Conservation (phyloP, 2,797 vertebrate species). For the Poeciliopsis presidionis region DNA sequence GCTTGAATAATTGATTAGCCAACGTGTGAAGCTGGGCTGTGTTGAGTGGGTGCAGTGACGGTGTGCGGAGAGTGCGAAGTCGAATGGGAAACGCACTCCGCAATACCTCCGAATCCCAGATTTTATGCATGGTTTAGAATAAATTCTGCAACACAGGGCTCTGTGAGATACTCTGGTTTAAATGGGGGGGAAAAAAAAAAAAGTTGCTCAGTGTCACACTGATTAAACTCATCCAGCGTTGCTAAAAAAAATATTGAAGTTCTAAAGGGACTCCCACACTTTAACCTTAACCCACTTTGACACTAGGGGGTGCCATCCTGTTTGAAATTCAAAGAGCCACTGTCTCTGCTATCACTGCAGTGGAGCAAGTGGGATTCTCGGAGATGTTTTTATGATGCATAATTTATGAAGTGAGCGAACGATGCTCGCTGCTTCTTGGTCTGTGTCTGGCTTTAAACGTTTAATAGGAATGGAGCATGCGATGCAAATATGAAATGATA, state of each 20-base stretch:
- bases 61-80: constrained; percentile 15
- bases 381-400: constrained; percentile 67
- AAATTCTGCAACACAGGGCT: background rate
- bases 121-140: background rate
- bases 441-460: constrained; percentile 47
- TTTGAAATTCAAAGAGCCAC: constrained; percentile 65
- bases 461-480: constrained; percentile 37
- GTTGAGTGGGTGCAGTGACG: constrained; percentile 16
- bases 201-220: background rate
- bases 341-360: constrained; percentile 18
- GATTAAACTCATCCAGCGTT: background rate
- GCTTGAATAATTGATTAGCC: constrained; percentile 55
- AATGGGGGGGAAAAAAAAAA: background rate
- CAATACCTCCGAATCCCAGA: background rate
- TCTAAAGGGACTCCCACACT: background rate
- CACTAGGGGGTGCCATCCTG: constrained; percentile 82
- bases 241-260: background rate
- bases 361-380: constrained; percentile 45
- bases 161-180: background rate
- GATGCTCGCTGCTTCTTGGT: constrained; percentile 40
- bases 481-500: constrained; percentile 38
- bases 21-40: constrained; percentile 16
- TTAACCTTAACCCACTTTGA: background rate
- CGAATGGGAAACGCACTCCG: constrained; percentile 1
- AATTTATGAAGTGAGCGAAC: constrained; percentile 66